Conservation (phyloP, 2,797 vertebrate genomes). For the Rhadinocentrus ornatus region DNA sequence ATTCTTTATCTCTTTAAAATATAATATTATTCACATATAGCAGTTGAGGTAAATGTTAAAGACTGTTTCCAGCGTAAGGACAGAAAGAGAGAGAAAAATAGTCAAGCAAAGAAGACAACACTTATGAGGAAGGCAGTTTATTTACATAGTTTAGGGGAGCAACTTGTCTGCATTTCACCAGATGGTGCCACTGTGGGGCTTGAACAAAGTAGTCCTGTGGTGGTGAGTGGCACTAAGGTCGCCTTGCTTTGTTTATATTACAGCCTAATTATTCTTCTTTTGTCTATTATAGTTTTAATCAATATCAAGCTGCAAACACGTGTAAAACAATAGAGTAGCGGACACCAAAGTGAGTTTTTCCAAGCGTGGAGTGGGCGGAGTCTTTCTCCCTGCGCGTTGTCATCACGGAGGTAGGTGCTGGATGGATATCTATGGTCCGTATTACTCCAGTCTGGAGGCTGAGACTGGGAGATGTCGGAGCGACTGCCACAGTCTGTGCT, state of each 20-base stretch:
- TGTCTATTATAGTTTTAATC: neutral
- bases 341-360: neutral
- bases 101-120: neutral
- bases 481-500: conserved; percentile 6
- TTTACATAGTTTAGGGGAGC: conserved; percentile 6
- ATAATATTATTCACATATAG: neutral
- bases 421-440: conserved; percentile 52
- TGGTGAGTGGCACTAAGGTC: conserved; percentile 8
- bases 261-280: neutral
- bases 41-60: neutral
- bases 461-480: conserved; percentile 59
- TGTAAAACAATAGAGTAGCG: neutral
- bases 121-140: neutral
- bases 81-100: neutral
- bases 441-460: conserved; percentile 72
- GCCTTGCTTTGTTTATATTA: conserved; percentile 1
- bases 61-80: neutral
- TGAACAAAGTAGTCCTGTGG: conserved; percentile 14
- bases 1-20: neutral
- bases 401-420: conserved; percentile 69
- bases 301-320: neutral
- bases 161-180: conserved; percentile 64
- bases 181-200: conserved; percentile 74
- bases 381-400: conserved; percentile 55
- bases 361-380: conserved; percentile 66